Conservation (phyloP, 2,888 invertebrate species). For the Epiperipatus broadwayi region DNA sequence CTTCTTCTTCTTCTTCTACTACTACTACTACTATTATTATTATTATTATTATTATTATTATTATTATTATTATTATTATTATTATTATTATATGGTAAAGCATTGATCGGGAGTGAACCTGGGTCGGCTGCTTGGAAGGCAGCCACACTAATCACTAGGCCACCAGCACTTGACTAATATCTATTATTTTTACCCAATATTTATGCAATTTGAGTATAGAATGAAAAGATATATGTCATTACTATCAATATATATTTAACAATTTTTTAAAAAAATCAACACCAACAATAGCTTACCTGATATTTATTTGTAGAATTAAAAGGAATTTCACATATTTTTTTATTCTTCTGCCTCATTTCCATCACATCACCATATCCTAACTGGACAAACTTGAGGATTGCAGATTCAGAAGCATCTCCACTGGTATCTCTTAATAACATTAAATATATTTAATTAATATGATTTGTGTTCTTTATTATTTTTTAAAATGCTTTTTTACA, state of each 20-base stretch:
- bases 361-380: conserved; percentile 24
- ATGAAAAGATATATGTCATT: background rate
- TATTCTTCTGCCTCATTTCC: conserved; percentile 20
- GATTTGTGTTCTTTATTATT: no score
- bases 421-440: conserved; percentile 27
- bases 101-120: no score
- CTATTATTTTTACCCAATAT: background rate
- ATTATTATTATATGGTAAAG: no score
- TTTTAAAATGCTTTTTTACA: no score
- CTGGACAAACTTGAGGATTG: conserved; percentile 27
- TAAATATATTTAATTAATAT: no score
- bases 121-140: no score
- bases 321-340: conserved; percentile 28
- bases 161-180: no score
- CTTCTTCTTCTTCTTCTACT: no score
- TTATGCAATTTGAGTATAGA: conserved; percentile 1
- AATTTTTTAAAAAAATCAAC: background rate
- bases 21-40: no score
- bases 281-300: conserved; percentile 22
- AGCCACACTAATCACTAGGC: no score
- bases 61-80: no score
- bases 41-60: no score
- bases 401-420: conserved; percentile 29
- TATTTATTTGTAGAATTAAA: conserved; percentile 31
- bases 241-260: background rate